Percentiles rank a stretch among this genome's conserved stretches.
phyloP scores from a whole-genome alignment of 2,888 invertebrate species.

The Gnatocerus cornutus region DNA sequence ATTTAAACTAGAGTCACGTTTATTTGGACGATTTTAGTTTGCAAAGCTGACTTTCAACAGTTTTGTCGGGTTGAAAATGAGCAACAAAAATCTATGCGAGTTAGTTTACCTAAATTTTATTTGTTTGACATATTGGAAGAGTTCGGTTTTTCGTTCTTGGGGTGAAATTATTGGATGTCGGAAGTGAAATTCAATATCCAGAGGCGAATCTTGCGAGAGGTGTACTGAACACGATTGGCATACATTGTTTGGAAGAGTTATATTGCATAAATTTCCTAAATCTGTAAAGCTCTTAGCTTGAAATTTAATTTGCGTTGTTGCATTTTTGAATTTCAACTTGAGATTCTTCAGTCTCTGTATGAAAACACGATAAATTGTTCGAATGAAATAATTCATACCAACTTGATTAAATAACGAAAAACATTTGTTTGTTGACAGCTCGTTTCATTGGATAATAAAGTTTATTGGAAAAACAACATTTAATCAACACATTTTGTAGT shows the following conservation, averaged over 20 bases:
- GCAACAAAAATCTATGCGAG: slow-evolving; percentile 1
- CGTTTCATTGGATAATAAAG: too few species aligned
- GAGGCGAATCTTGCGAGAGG: background rate
- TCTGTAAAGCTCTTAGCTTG: slow-evolving; percentile 13
- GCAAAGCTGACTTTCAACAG: background rate
- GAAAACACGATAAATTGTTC: too few species aligned
- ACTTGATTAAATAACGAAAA: too few species aligned
- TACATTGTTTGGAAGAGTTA: slow-evolving; percentile 17
- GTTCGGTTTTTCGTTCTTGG: slow-evolving; percentile 2
- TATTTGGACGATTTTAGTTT: slow-evolving; percentile 2
- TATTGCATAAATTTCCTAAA: slow-evolving; percentile 36
- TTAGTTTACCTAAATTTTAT: background rate
- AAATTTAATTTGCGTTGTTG: slow-evolving; percentile 18
- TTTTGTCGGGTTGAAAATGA: background rate
- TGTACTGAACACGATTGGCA: slow-evolving; percentile 24
- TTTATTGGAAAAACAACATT: too few species aligned
- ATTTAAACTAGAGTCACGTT: slow-evolving; percentile 20
- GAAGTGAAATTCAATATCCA: slow-evolving; percentile 16
- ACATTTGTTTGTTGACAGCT: too few species aligned
- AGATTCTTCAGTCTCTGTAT: too few species aligned
- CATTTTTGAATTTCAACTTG: too few species aligned
- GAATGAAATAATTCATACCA: too few species aligned
- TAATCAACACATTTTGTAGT: too few species aligned
- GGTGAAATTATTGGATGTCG: slow-evolving; percentile 12
- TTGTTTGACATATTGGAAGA: slow-evolving; percentile 6